Evolutionary conservation across 2,888 invertebrate genomes (phyloP).

Genomic region (Danaus chrysippus): DNA sequence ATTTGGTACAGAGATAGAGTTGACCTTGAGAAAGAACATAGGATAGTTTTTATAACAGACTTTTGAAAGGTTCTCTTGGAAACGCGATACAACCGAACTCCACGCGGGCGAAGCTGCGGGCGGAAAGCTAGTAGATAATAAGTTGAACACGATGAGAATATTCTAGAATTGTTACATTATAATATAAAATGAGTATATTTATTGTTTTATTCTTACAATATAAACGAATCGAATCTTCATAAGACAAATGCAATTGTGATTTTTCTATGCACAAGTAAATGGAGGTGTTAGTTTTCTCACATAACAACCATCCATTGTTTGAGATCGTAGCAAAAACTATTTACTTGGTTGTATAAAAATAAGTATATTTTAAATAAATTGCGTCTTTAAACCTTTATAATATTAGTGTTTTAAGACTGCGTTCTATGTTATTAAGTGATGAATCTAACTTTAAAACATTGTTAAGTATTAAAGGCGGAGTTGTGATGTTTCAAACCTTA

Average conservation of each 20-base stretch:
- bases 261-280: constrained; percentile 34
- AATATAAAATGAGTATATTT: background rate
- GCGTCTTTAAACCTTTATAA: background rate
- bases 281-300: constrained; percentile 51
- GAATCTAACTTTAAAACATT: background rate
- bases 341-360: background rate
- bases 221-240: background rate
- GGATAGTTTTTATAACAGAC: no score
- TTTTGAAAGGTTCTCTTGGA: no score
- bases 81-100: no score
- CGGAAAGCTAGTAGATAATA: no score
- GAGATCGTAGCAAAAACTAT: constrained; percentile 18
- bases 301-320: constrained; percentile 63
- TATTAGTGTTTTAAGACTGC: background rate
- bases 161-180: constrained; percentile 4
- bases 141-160: background rate
- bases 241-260: constrained; percentile 34
- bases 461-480: background rate
- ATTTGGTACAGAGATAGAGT: no score
- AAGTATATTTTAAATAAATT: background rate
- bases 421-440: background rate
- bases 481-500: background rate
- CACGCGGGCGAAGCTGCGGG: no score
- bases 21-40: no score
- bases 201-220: no score